Base-by-base conservation (phyloP, 2,888 invertebrate genomes). In the Torymus auratus region DNA sequence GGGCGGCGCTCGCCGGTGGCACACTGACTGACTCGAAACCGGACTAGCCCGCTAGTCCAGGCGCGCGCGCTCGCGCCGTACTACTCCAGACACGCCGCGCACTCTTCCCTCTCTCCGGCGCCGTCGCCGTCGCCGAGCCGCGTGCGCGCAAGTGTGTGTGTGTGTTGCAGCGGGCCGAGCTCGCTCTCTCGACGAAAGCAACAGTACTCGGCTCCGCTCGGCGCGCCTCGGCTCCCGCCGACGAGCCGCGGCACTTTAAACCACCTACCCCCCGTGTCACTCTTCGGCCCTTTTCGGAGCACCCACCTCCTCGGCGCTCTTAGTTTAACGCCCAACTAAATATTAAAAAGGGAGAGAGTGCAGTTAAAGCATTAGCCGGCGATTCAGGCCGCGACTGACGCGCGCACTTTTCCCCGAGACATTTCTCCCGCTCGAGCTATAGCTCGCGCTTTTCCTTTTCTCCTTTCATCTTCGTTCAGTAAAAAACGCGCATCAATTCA, bases 41-140 rank as follows among this genome's bases (percentile, higher is more conserved):
- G 86, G 89, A 87, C 86, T 88, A 88, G 88, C 86, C 89, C 88
- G 89, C 88, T 88, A 89, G 87, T 87, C 88, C 93, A 94, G 93
- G 88, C 90, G 83, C 84, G 73, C 76, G 61, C 78, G 64, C 78
- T 23, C 70, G 58, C 62, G 76, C 69, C 41, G 55, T 55, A 28
- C 69, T 85, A 85, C 85, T 85, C 79, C 83, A 82, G 80, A 78
- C 78, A 75, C 73, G 56, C 77, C 78, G 81, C 69, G 64, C 65
- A 65, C 72, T 71, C 71, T 69, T 65, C 75, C 68, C 55, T 15
- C 58, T 58, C 70, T 78, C 73, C 52, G 41, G 7, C 41, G 41
- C 41, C 41, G 41, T 2, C 41, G 41, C 41, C 41, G 41, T 7
- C 41, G 41, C 41, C 41, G 28, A 3, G 41, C 5, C 41, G 7